Evolutionary conservation across 2,113 vertebrate species (phyloP), one percentile per base, ranked within the genome.

Genomic region (Tragelaphus buxtoni): DNA sequence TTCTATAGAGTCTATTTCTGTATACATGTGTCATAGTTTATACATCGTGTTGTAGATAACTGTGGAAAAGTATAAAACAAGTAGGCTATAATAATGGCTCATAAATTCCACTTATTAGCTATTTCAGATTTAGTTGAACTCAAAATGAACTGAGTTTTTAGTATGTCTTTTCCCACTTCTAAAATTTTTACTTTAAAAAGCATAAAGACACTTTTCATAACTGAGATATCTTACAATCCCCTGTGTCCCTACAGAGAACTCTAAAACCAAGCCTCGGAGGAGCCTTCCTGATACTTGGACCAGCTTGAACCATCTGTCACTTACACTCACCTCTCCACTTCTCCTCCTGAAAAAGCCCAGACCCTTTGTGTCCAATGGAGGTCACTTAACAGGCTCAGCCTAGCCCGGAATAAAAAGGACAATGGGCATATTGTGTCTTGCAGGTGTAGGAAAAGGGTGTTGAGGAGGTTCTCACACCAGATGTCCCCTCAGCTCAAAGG

Each of bases 401-500:
- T 61, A 45, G 12, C 32, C 39, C 9, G 22, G 49, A 56, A 47
- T 26, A 55, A 42, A 30, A 77, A 79, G 3, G 9, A n/a, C 35
- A 39, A 9, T 0, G 4, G 17, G 35, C 53, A n/a, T 22, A 17
- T 39, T 69, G 53, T 63, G 39, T 69, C 89, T 63, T 88, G 6
- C 8, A 22, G 2, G 22, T 63, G 35, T 5, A 55, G 81, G 81
- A 61, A 49, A 65, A 26, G 3, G 10, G 0, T 13, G 9, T 45
- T 10, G 42, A 88, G n/a, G 47, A 55, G 22, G 4, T 11, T 39
- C 22, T 98, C 98, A 99, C 55, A 99, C 99, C 81, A 99, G 96
- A 85, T 99, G 98, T 49, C 99, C 99, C 92, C 97, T 98, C 51
- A 99, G 98, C 92, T 99, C 99, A 98, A 99, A 99, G 9, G 99